phyloP scores from a whole-genome alignment of 2,797 vertebrate species.

The Acanthurus lineatus region DNA sequence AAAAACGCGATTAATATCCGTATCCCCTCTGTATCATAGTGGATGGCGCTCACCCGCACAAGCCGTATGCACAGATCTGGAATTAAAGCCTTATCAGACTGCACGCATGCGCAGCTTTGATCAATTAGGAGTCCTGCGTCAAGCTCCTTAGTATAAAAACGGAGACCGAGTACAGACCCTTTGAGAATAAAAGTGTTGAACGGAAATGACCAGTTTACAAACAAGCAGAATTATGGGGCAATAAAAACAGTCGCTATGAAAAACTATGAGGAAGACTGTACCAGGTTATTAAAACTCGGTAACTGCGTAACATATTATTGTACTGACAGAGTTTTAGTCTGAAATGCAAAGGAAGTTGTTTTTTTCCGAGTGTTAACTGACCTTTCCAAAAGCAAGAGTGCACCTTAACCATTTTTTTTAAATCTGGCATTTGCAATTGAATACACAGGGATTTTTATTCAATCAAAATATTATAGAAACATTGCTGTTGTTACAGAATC shows the following conservation, averaged over 20 bases:
- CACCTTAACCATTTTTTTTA: not conserved
- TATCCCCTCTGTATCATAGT: constrained; percentile 16
- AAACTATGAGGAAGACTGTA: too few species aligned
- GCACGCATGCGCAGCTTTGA: constrained; percentile 70
- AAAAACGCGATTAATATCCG: constrained; percentile 7
- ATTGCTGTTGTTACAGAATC: not conserved
- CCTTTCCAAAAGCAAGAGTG: not conserved
- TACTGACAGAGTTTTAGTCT: not conserved
- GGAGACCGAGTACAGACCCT: not conserved
- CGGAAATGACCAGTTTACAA: not conserved
- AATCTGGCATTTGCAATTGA: not conserved
- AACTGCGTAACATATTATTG: not conserved
- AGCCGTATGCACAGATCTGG: constrained; percentile 24
- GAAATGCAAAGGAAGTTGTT: constrained; percentile 17
- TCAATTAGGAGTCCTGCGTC: not conserved
- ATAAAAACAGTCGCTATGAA: too few species aligned
- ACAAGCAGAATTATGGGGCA: too few species aligned
- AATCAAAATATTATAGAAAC: not conserved
- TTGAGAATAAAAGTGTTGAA: constrained; percentile 22
- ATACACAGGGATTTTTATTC: not conserved
- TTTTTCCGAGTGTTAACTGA: not conserved
- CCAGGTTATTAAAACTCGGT: too few species aligned
- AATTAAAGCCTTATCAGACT: constrained; percentile 55
- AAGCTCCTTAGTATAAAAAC: not conserved
- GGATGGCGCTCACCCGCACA: constrained; percentile 20